A percentile compares a stretch with the other conserved stretches of the same genome.
These are phyloP conservation scores for Chelonoidis abingdonii DNA, from an alignment of 2,113 vertebrate species.

Conservation along the genomic window DNA sequence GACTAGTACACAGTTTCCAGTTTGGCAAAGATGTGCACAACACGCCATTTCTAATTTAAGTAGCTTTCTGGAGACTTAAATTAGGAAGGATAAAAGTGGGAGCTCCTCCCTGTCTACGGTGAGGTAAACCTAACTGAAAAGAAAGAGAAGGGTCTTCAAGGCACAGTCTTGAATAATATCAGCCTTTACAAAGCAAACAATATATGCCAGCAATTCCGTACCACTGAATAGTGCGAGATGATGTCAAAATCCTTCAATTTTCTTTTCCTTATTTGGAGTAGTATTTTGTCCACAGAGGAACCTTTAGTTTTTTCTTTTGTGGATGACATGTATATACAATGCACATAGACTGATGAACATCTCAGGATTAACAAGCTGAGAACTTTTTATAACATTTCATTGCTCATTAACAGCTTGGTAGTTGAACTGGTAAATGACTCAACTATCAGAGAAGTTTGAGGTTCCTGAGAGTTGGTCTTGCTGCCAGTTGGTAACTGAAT, in stretches of 20 bases:
- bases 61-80: background rate
- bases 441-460: background rate
- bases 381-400: background rate
- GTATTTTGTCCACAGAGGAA: background rate
- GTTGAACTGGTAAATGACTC: background rate
- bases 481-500: background rate
- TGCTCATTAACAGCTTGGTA: background rate
- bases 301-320: background rate
- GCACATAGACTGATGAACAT: background rate
- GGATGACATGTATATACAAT: background rate
- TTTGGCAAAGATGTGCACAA: background rate
- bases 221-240: background rate
- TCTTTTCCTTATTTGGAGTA: background rate
- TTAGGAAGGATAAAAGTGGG: background rate
- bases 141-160: background rate
- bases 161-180: background rate
- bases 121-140: background rate
- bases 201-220: accelerated
- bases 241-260: background rate
- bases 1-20: background rate
- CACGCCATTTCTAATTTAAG: background rate
- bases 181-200: background rate
- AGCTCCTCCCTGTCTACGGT: accelerated
- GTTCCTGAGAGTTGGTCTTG: slow-evolving; percentile 2
- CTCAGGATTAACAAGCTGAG: accelerated